phyloP scores from a whole-genome alignment of 2,888 invertebrate genomes.

The Clistopyga incitator region DNA sequence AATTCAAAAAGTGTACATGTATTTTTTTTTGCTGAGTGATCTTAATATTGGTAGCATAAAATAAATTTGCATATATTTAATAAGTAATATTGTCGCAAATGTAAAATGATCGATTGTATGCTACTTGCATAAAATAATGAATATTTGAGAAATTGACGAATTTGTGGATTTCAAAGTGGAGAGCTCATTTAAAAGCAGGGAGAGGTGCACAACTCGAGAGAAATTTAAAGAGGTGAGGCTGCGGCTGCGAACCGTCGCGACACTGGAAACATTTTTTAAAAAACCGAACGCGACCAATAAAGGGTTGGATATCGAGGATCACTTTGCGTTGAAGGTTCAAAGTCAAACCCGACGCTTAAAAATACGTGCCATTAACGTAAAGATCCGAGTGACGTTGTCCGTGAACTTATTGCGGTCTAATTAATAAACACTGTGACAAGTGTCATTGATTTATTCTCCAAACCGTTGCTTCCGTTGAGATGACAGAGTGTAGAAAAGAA shows the following conservation, averaged over 20 bases:
- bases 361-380: neutral
- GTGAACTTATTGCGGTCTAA: slow-evolving; percentile 27
- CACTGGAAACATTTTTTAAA: slow-evolving; percentile 12
- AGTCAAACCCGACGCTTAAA: neutral
- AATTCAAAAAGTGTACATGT: no score
- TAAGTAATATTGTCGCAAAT: neutral
- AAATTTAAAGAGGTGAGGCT: neutral
- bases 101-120: neutral
- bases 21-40: no score
- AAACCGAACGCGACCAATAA: slow-evolving; percentile 7
- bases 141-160: neutral
- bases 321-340: neutral
- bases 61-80: neutral
- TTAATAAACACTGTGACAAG: slow-evolving; percentile 12
- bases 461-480: neutral
- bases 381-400: neutral
- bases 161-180: neutral
- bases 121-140: neutral
- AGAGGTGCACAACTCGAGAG: neutral
- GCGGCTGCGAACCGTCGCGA: slow-evolving; percentile 21
- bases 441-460: slow-evolving; percentile 19
- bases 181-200: neutral
- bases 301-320: neutral
- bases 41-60: neutral
- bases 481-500: neutral